These are phyloP conservation scores for Conchocele bisecta DNA, from an alignment of 2,888 invertebrate species.

Conservation along the genomic window DNA sequence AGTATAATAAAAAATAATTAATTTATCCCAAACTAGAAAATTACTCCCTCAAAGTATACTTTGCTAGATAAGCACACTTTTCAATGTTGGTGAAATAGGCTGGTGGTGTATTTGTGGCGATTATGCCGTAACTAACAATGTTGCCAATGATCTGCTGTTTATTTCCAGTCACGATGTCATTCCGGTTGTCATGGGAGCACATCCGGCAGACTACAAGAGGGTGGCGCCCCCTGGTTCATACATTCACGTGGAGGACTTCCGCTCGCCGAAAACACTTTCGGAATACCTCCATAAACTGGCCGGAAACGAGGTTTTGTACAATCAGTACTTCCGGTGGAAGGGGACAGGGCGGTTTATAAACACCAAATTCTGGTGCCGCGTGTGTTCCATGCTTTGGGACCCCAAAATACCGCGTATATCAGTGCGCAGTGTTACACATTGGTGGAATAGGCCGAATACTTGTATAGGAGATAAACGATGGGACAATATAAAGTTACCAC, in stretches of 20 bases:
- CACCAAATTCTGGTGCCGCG: constrained; percentile 70
- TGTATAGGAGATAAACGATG: constrained; percentile 39
- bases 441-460: constrained; percentile 88
- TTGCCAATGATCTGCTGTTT: no score
- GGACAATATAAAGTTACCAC: constrained; percentile 16
- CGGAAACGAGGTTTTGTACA: constrained; percentile 93
- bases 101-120: no score
- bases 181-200: constrained; percentile 97
- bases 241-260: constrained; percentile 97
- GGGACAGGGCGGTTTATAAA: constrained; percentile 83
- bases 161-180: constrained; percentile 89
- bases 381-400: constrained; percentile 68
- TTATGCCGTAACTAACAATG: no score
- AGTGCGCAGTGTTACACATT: constrained; percentile 92
- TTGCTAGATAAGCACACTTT: no score
- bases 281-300: constrained; percentile 92
- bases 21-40: no score
- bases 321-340: constrained; percentile 96
- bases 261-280: constrained; percentile 92
- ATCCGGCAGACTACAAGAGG: constrained; percentile 93
- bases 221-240: constrained; percentile 95
- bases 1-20: no score
- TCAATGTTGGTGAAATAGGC: no score
- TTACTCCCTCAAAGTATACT: no score
- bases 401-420: constrained; percentile 52